Conservation (phyloP, 1,140 invertebrate genomes). For the Drosophila parvula region DNA sequence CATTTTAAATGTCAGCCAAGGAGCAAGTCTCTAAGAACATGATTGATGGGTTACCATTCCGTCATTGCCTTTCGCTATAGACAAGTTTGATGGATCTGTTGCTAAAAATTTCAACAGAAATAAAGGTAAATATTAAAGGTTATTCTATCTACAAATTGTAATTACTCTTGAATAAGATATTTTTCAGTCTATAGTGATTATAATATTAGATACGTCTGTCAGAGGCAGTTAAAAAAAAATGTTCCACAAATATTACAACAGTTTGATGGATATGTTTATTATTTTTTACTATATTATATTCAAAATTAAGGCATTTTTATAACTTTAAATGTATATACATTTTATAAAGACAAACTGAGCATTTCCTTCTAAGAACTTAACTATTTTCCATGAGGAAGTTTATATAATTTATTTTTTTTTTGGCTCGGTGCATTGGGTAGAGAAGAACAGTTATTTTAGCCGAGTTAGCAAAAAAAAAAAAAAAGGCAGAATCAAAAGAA, state of each 20-base stretch:
- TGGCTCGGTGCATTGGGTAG: constrained; percentile 6
- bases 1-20: constrained; percentile 5
- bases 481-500: constrained; percentile 13
- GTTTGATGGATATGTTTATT: not conserved
- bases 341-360: too few species aligned
- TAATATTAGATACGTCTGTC: too few species aligned
- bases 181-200: too few species aligned
- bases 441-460: constrained; percentile 44
- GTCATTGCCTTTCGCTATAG: not conserved
- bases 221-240: too few species aligned
- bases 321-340: too few species aligned
- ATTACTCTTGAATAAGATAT: not conserved
- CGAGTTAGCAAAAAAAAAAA: constrained; percentile 43
- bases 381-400: not conserved
- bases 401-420: not conserved
- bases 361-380: not conserved
- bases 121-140: not conserved
- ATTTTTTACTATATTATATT: not conserved
- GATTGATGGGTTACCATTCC: constrained; percentile 5
- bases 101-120: not conserved
- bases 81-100: constrained; percentile 8
- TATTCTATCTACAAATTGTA: not conserved
- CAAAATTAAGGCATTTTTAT: too few species aligned
- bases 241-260: not conserved
- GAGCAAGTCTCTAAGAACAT: not conserved